A percentile compares a stretch with the other conserved stretches of the same genome.
phyloP scores from a whole-genome alignment of 2,113 vertebrate species.

The Rhipidura dahli region DNA sequence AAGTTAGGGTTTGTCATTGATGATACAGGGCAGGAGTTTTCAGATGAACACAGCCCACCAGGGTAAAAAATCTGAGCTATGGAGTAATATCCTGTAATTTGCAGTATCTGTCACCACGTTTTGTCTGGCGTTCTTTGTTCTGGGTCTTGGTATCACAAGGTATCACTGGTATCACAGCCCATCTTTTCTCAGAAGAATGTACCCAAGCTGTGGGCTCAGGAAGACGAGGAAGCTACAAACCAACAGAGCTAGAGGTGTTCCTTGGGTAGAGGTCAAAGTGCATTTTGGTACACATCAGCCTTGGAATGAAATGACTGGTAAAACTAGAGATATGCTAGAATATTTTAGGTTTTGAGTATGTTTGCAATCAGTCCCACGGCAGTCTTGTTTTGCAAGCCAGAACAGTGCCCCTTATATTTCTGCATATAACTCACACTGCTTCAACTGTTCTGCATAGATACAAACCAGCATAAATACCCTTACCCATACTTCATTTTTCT shows the following conservation, averaged over 20 bases:
- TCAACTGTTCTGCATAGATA: neutral
- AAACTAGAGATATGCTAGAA: neutral
- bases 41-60: neutral
- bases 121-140: neutral
- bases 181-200: neutral
- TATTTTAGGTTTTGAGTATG: neutral
- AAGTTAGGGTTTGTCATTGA: neutral
- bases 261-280: neutral
- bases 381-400: neutral
- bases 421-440: neutral
- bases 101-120: neutral
- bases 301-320: neutral
- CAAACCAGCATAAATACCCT: neutral
- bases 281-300: neutral
- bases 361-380: neutral
- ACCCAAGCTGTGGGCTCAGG: neutral
- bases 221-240: neutral
- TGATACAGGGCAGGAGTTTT: neutral
- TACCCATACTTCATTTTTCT: neutral
- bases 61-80: neutral
- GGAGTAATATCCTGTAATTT: neutral
- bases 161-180: neutral
- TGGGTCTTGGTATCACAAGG: neutral
- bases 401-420: neutral
- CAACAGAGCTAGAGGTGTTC: neutral